Evolutionary conservation across 2,888 invertebrate genomes (phyloP).

Genomic region (Agapostemon virescens): DNA sequence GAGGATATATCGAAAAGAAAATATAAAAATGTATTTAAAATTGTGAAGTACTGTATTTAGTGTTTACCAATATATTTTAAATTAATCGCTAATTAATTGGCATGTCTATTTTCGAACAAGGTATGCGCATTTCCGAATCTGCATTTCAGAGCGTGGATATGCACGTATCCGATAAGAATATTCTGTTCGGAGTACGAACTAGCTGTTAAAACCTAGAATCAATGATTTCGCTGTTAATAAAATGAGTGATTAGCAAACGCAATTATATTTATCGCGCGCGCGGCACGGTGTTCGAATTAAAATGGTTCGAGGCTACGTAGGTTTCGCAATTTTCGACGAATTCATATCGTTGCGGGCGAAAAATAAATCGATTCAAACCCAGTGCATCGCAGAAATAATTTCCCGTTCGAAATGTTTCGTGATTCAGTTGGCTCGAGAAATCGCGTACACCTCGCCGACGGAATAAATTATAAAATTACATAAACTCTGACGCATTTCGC

Average conservation of each 20-base stretch:
- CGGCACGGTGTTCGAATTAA: not conserved
- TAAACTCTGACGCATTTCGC: not conserved
- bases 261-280: not conserved
- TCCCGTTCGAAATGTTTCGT: conserved; percentile 12
- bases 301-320: not conserved
- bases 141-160: no score
- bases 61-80: not conserved
- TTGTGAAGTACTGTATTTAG: not conserved
- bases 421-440: conserved; percentile 13
- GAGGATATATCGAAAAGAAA: not conserved
- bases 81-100: not conserved
- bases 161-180: not conserved
- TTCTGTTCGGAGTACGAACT: not conserved
- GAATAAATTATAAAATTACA: conserved; percentile 20
- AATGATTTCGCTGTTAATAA: not conserved
- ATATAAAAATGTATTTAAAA: not conserved
- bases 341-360: not conserved
- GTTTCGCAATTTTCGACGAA: not conserved
- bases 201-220: not conserved
- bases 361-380: conserved; percentile 9
- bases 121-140: not conserved
- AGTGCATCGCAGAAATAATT: conserved; percentile 9
- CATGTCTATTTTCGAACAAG: not conserved
- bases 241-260: not conserved
- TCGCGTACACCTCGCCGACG: not conserved